Conservation (phyloP, 2,797 vertebrate species). For the Nyctalus aviator region DNA sequence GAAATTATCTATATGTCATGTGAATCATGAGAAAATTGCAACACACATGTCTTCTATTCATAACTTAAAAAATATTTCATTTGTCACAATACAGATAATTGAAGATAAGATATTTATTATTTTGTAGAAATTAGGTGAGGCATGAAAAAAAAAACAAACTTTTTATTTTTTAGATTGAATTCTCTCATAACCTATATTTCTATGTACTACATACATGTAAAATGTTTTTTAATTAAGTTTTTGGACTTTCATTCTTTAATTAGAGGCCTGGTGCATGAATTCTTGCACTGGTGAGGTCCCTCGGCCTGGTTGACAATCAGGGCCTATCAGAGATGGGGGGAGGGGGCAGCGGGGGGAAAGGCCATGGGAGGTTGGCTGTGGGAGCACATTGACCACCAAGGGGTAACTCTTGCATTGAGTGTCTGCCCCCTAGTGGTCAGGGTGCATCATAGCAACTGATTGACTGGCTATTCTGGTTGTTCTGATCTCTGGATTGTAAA, state of each 20-base stretch:
- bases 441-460: no score
- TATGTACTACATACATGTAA: background rate
- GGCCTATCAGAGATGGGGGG: no score
- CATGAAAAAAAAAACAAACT: background rate
- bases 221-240: background rate
- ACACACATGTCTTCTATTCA: background rate
- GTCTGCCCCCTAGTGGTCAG: no score
- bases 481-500: no score
- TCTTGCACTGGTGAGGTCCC: no score
- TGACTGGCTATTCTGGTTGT: no score
- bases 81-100: background rate
- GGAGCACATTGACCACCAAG: no score
- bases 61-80: background rate
- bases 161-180: background rate
- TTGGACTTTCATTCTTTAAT: background rate
- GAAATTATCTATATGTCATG: background rate
- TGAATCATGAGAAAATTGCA: conserved; percentile 48
- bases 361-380: no score
- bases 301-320: no score
- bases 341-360: no score
- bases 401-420: no score
- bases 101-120: background rate
- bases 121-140: background rate
- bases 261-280: no score
- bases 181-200: background rate